These are phyloP conservation scores for Nowickia ferox DNA, from an alignment of 2,888 invertebrate species.

Conservation along the genomic window DNA sequence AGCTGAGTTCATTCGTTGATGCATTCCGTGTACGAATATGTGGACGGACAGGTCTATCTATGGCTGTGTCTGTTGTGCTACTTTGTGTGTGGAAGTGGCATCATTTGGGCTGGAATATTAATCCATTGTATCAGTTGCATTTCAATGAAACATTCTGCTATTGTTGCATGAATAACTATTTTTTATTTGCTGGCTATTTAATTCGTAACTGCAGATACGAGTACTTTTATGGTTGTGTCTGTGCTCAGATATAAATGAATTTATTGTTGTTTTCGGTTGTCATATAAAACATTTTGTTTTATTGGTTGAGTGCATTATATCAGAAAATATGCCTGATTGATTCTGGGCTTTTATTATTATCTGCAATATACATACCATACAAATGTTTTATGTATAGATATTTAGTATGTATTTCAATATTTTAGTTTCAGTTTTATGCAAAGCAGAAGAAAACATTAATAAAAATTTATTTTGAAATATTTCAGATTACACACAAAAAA, in stretches of 20 bases:
- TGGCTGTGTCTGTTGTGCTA: neutral
- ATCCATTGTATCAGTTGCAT: slow-evolving; percentile 41
- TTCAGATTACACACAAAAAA: no score
- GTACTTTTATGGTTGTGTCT: neutral
- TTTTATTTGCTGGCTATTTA: slow-evolving; percentile 25
- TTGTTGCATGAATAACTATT: neutral
- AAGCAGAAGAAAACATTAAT: no score
- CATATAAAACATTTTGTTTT: slow-evolving; percentile 45
- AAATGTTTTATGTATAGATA: neutral
- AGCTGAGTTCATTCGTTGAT: slow-evolving; percentile 76
- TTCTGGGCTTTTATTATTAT: slow-evolving; percentile 1
- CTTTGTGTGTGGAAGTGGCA: slow-evolving; percentile 1
- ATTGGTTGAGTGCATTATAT: slow-evolving; percentile 24
- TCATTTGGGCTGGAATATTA: slow-evolving; percentile 41
- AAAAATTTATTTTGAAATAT: no score
- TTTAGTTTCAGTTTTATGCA: neutral
- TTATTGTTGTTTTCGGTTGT: slow-evolving; percentile 41
- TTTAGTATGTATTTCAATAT: neutral
- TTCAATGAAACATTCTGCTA: slow-evolving; percentile 31
- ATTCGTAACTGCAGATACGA: slow-evolving; percentile 12
- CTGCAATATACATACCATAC: neutral
- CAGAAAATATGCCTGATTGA: slow-evolving; percentile 39
- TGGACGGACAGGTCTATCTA: neutral
- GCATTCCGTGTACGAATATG: neutral
- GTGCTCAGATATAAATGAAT: neutral